Percentiles rank a stretch among this genome's conserved stretches.
These are phyloP conservation scores for Hypselothyrea guttata DNA, from an alignment of 2,888 invertebrate genomes.

Conservation along the genomic window DNA sequence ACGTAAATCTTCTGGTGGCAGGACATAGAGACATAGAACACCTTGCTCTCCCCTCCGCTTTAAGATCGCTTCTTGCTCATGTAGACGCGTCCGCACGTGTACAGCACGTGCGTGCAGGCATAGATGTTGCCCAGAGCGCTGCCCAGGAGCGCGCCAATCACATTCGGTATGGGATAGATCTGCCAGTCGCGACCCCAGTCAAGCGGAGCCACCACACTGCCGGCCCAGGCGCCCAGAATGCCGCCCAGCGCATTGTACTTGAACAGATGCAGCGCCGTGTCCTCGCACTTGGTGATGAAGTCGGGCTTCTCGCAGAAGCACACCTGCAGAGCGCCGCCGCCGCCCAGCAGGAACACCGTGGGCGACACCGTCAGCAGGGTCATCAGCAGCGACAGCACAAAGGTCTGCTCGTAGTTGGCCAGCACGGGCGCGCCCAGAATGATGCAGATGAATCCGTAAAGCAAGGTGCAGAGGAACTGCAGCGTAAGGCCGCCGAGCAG, in stretches of 20 bases:
- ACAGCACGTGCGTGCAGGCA: slow-evolving; percentile 79
- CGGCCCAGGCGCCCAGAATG: slow-evolving; percentile 89
- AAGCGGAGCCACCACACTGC: slow-evolving; percentile 90
- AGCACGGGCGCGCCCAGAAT: slow-evolving; percentile 82
- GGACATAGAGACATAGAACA: slow-evolving; percentile 40
- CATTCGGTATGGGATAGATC: slow-evolving; percentile 87
- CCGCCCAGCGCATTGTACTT: slow-evolving; percentile 81
- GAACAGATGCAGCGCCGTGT: slow-evolving; percentile 79
- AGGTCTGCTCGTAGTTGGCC: slow-evolving; percentile 81
- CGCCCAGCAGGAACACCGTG: slow-evolving; percentile 80
- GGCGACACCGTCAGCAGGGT: slow-evolving; percentile 81
- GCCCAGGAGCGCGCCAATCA: slow-evolving; percentile 85
- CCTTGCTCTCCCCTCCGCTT: slow-evolving; percentile 10
- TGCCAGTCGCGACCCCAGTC: slow-evolving; percentile 96
- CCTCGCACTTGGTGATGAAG: slow-evolving; percentile 79
- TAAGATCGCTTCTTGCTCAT: slow-evolving; percentile 78
- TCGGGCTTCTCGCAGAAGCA: slow-evolving; percentile 82
- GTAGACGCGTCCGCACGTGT: slow-evolving; percentile 79
- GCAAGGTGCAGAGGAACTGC: slow-evolving; percentile 78
- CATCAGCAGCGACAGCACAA: slow-evolving; percentile 79
- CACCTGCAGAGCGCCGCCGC: slow-evolving; percentile 81
- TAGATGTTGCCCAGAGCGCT: slow-evolving; percentile 83
- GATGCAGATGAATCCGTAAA: slow-evolving; percentile 81
- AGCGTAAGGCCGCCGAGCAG: slow-evolving; percentile 75
- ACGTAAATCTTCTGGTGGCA: slow-evolving; percentile 63